A percentile compares a stretch with the other conserved stretches of the same genome.
Conservation (phyloP, 2,888 invertebrate genomes). For the Pyralis farinalis region DNA sequence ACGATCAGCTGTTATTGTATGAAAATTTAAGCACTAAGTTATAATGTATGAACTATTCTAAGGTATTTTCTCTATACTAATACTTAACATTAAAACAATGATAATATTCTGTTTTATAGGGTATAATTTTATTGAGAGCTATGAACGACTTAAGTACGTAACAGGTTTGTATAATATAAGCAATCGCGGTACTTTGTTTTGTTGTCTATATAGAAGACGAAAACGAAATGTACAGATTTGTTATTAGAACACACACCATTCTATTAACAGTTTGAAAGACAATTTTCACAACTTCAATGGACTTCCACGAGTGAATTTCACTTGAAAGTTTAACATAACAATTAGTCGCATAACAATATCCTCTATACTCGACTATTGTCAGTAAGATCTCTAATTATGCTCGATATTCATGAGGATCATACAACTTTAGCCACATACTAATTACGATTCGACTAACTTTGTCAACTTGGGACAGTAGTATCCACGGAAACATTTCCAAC, state of each 20-base stretch:
- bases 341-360: neutral
- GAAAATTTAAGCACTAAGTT: too few species aligned
- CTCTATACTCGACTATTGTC: neutral
- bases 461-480: neutral
- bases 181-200: too few species aligned
- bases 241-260: neutral
- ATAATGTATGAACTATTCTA: too few species aligned
- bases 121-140: too few species aligned
- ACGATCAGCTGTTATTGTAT: too few species aligned
- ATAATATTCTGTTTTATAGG: too few species aligned
- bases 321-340: neutral
- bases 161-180: too few species aligned
- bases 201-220: too few species aligned
- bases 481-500: neutral
- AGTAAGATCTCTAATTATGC: conserved; percentile 2
- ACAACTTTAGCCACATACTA: neutral
- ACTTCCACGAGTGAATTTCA: neutral
- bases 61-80: too few species aligned
- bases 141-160: too few species aligned
- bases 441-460: conserved; percentile 2
- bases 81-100: too few species aligned
- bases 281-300: neutral
- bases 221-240: too few species aligned
- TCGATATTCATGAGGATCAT: neutral
- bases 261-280: neutral